A percentile compares a stretch with the other conserved stretches of the same genome.
These are phyloP conservation scores for Gadus macrocephalus DNA, from an alignment of 2,113 vertebrate species.

Conservation along the genomic window DNA sequence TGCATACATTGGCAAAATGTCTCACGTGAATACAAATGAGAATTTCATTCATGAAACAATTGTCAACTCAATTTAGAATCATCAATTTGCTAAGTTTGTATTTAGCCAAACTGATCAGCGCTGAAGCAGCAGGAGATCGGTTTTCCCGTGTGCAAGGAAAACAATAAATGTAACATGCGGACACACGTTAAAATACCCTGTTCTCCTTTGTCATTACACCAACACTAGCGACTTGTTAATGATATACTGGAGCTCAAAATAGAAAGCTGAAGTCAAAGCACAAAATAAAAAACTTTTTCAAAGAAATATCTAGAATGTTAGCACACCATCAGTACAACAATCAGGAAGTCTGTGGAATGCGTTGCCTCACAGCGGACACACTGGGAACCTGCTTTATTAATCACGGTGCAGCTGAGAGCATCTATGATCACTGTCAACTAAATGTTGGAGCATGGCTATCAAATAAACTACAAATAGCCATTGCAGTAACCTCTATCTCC, in stretches of 20 bases:
- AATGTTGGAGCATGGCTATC: no score
- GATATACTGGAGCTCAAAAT: not conserved
- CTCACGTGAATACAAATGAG: no score
- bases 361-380: no score
- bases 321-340: conserved; percentile 20
- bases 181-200: conserved; percentile 18
- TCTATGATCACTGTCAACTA: no score
- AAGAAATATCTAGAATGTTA: conserved; percentile 30
- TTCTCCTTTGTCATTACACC: not conserved
- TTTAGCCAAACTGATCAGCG: not conserved
- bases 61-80: not conserved
- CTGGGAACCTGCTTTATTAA: no score
- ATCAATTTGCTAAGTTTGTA: not conserved
- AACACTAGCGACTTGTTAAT: not conserved
- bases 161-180: conserved; percentile 42
- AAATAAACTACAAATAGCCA: no score
- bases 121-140: not conserved
- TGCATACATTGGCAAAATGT: no score
- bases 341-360: no score
- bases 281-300: conserved; percentile 32
- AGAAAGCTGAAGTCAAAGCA: conserved; percentile 17
- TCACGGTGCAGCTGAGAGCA: no score
- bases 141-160: conserved; percentile 27
- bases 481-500: no score
- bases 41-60: no score